Evolutionary conservation across 2,113 vertebrate genomes (phyloP), one percentile per base, ranked within the genome.

Genomic region (Heliornis fulica): DNA sequence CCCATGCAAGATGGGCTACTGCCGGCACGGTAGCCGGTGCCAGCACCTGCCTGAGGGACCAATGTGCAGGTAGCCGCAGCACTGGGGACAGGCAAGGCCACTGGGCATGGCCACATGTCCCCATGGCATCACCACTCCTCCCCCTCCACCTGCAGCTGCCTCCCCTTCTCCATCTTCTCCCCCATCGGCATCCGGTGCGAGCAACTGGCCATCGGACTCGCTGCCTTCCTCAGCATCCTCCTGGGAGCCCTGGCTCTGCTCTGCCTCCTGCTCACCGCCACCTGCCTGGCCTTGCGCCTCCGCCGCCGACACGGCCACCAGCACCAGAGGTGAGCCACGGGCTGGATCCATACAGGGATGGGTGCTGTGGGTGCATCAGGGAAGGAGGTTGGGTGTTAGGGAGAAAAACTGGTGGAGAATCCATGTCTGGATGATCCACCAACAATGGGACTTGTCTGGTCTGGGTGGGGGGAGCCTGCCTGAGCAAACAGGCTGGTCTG

Each of bases 171-270:
- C 71, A 74, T 96, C 88, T 94, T 88, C 76, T 94, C 71, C 29
- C 85, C 94, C 3, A 22, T 91, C 0, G 98, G 98, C 0, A 1
- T 69, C 7, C 96, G 0, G n/a, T 98, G 98, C 0, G 95, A 98
- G 64, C 31, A 25, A 17, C 85, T 98, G 51, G 86, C 97, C n/a
- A 1, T 98, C 92, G 94, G 95, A 68, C 93, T 96, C 0, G 9
- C 69, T 0, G 97, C 96, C 7, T 98, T 97, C 94, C 94, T 98
- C 0, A 92, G 98, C 38, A 97, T 98, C 92, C 34, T 98, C 63
- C 87, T 98, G 59, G 97, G 97, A 69, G 40, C 94, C 28, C 81
- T 98, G 88, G 94, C 88, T 14, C 79, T 97, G 88, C 92, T 97
- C 75, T 93, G 88, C 63, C 83, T 97, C 54, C 88, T 94, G 41